phyloP scores from a whole-genome alignment of 2,113 vertebrate species.

The Hoplias malabaricus region DNA sequence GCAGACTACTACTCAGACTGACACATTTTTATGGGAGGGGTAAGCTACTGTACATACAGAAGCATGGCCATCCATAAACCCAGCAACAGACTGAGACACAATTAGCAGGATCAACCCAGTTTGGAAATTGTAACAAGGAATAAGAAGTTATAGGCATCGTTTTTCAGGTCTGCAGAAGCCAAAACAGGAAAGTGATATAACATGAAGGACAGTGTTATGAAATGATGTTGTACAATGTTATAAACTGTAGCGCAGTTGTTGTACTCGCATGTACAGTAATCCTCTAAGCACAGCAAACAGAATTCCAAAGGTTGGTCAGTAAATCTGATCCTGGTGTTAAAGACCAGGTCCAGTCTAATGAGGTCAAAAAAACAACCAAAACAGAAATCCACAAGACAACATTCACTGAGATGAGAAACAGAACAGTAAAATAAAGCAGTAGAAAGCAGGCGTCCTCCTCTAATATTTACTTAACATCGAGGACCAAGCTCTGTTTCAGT shows the following conservation, averaged over 20 bases:
- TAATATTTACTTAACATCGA: background rate
- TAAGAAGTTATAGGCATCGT: background rate
- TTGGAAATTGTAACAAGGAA: background rate
- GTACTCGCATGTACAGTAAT: conserved; percentile 9
- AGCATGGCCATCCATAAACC: conserved; percentile 5
- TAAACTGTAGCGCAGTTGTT: conserved; percentile 13
- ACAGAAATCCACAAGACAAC: conserved; percentile 29
- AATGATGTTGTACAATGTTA: conserved; percentile 15
- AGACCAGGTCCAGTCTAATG: background rate
- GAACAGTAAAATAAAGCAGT: conserved; percentile 24
- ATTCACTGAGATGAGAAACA: conserved; percentile 13
- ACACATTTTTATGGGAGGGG: background rate
- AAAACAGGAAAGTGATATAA: conserved; percentile 5
- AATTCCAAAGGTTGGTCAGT: background rate
- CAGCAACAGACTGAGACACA: conserved; percentile 11
- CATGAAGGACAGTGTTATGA: too few relatives aligned
- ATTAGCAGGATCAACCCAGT: background rate
- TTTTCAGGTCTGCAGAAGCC: conserved; percentile 1
- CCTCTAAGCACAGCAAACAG: background rate
- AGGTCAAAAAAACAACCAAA: background rate
- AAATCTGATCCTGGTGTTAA: background rate
- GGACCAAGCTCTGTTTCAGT: background rate
- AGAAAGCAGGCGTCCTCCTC: conserved; percentile 6
- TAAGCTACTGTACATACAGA: conserved; percentile 41
- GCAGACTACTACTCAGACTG: conserved; percentile 11